A percentile compares a stretch with the other conserved stretches of the same genome.
Conservation (phyloP, 2,797 vertebrate species). For the Mycteria americana region DNA sequence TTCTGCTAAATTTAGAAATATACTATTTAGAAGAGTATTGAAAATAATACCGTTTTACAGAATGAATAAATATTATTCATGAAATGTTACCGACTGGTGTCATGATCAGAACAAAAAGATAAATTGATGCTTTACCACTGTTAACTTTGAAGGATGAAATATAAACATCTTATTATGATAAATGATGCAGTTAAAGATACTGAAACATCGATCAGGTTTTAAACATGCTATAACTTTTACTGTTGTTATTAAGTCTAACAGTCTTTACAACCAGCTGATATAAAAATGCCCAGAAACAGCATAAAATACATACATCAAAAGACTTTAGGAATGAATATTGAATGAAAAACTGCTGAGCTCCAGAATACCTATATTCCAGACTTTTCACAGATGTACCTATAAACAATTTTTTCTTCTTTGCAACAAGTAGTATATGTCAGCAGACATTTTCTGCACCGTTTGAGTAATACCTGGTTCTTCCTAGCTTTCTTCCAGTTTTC, state of each 20-base stretch:
- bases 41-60: constrained; percentile 24
- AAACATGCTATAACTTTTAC: constrained; percentile 43
- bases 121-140: constrained; percentile 28
- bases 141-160: constrained; percentile 57
- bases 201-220: constrained; percentile 36
- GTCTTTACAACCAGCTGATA: constrained; percentile 43
- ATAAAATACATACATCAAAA: constrained; percentile 48
- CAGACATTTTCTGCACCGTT: neutral
- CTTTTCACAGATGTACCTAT: constrained; percentile 24
- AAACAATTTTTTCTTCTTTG: neutral
- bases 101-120: constrained; percentile 33
- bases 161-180: constrained; percentile 47
- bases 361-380: constrained; percentile 8
- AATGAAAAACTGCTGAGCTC: constrained; percentile 58
- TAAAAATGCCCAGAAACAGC: constrained; percentile 40
- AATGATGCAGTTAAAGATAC: constrained; percentile 29
- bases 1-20: neutral
- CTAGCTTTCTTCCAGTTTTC: constrained; percentile 16
- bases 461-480: neutral
- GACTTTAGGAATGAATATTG: constrained; percentile 23
- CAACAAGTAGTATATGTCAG: neutral
- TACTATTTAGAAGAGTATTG: neutral
- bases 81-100: neutral
- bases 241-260: constrained; percentile 58
- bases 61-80: constrained; percentile 47